Evolutionary conservation across 2,797 vertebrate species (phyloP), one percentile per base, ranked within the genome.

Genomic region (Halcyon badia): DNA sequence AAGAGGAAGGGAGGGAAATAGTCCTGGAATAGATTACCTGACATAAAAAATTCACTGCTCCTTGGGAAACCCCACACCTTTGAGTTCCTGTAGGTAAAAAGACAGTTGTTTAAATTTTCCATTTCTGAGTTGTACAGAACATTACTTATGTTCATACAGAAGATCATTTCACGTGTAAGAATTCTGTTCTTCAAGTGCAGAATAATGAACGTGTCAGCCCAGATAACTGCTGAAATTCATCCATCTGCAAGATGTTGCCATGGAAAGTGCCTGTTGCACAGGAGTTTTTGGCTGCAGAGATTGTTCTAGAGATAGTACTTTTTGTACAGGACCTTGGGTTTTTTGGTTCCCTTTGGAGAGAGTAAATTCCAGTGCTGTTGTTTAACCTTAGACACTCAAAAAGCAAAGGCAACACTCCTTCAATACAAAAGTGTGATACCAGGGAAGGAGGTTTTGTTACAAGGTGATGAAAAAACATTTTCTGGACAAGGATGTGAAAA

Each of bases 401-500:
- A 88, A 75, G 8, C 17, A 92, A 95, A 82, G 49, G 56, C 60
- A 89, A 60, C 8, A 4, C 6, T 69, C 58, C n/a, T 65, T 76
- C 58, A 80, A 7, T 39, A 48, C 1, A 7, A 64, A 56, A 10
- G 25, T 77, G 48, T 37, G 68, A 61, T 48, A 80, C 9, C 64
- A 87, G 56, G 41, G 57, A 89, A 73, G 24, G 30, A 83, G 49
- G 31, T 75, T 94, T 92, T 95, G 90, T 89, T 80, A 68, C 77
- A 93, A 61, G 31, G 64, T 56, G 71, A 85, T 81, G 78, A 83
- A 91, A 94, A 88, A 5, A 18, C 19, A 48, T 56, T 92, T 89
- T 93, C 83, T 94, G 93, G 78, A 75, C 65, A 78, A 94, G 89
- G 88, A 94, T 71, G 78, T 75, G 68, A 94, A 78, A 64, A 84